phyloP scores from a whole-genome alignment of 1,140 invertebrate genomes.

The Pogonomyrmex barbatus region DNA sequence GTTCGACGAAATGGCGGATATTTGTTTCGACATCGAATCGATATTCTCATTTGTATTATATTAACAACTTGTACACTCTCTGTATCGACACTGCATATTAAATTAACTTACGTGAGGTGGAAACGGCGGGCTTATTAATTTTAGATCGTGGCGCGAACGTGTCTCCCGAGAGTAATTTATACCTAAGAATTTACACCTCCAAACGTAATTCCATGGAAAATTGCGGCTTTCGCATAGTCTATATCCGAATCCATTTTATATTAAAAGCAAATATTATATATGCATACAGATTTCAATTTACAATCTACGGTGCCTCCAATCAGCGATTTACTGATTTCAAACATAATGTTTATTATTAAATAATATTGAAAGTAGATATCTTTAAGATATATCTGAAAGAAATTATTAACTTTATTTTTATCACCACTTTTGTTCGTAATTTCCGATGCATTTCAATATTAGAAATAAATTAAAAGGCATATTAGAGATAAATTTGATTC shows the following conservation, averaged over 20 bases:
- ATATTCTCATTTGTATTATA: slow-evolving; percentile 52
- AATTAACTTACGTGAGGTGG: slow-evolving; percentile 21
- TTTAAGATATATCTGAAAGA: not conserved
- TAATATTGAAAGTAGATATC: not conserved
- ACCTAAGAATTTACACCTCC: slow-evolving; percentile 46
- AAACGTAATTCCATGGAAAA: slow-evolving; percentile 41
- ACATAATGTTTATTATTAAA: not conserved
- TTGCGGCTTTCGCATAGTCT: slow-evolving; percentile 10
- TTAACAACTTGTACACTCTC: slow-evolving; percentile 37
- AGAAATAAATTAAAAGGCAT: not conserved
- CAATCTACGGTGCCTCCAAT: not conserved
- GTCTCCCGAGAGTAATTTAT: slow-evolving; percentile 32
- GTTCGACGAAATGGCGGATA: not conserved
- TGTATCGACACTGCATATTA: slow-evolving; percentile 9
- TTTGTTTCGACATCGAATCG: not conserved
- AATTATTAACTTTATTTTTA: not conserved
- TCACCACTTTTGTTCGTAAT: not conserved
- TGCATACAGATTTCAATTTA: slow-evolving; percentile 18
- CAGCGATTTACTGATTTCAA: slow-evolving; percentile 2
- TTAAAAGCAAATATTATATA: slow-evolving; percentile 49
- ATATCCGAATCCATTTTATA: not conserved
- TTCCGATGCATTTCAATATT: not conserved
- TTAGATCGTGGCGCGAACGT: slow-evolving; percentile 6
- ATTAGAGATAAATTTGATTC: not conserved
- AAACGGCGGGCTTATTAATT: slow-evolving; percentile 35